phyloP scores from a whole-genome alignment of 2,113 vertebrate genomes.

The Mastomys coucha region DNA sequence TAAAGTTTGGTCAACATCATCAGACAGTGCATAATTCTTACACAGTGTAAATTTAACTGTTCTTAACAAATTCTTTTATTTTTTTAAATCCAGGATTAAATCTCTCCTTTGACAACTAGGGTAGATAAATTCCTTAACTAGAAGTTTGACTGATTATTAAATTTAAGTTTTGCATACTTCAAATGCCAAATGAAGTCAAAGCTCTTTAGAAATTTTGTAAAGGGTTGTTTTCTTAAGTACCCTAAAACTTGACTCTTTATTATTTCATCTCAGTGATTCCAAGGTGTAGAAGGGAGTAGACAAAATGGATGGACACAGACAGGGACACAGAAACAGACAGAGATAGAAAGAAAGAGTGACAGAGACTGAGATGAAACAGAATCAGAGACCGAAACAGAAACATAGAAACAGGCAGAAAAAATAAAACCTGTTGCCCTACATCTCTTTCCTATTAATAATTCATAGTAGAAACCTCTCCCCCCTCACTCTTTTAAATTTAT shows the following conservation, averaged over 20 bases:
- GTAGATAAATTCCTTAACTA: neutral
- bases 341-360: neutral
- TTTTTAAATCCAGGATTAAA: neutral
- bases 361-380: neutral
- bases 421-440: too few relatives aligned
- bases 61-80: neutral
- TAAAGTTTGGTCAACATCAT: neutral
- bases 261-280: neutral
- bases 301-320: neutral
- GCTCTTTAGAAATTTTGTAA: neutral
- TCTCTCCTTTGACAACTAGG: neutral
- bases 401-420: neutral
- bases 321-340: neutral
- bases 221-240: neutral
- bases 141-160: neutral
- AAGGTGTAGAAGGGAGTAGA: neutral
- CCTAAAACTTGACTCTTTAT: neutral
- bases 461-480: neutral
- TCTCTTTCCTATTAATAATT: slow-evolving; percentile 2
- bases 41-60: neutral
- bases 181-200: neutral
- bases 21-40: neutral
- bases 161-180: neutral
- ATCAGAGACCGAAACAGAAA: neutral
- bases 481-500: neutral